Evolutionary conservation across 2,888 invertebrate species (phyloP).

Genomic region (Epistrophella euchroma): DNA sequence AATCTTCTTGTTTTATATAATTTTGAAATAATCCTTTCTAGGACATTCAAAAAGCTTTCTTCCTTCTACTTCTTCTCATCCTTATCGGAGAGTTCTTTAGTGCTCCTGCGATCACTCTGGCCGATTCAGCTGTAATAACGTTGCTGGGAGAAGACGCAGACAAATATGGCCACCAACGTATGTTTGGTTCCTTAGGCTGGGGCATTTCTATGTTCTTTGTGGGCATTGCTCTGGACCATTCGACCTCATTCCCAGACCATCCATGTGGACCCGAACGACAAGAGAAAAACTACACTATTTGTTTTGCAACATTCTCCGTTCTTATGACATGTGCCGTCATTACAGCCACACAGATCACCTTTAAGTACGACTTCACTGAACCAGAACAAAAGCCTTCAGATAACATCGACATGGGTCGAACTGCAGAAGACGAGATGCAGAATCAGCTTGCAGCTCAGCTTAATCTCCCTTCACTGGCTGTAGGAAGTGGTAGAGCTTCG

Average conservation of each 20-base stretch:
- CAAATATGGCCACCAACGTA: slow-evolving; percentile 97
- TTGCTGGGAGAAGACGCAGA: slow-evolving; percentile 95
- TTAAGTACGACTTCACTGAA: slow-evolving; percentile 86
- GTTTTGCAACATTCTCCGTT: slow-evolving; percentile 98
- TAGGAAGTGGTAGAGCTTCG: slow-evolving; percentile 80
- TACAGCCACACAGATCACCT: slow-evolving; percentile 91
- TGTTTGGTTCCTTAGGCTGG: slow-evolving; percentile 99
- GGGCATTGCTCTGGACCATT: slow-evolving; percentile 95
- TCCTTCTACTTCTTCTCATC: slow-evolving; percentile 95
- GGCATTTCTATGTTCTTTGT: slow-evolving; percentile 99
- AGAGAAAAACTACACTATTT: slow-evolving; percentile 99
- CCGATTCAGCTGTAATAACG: slow-evolving; percentile 95
- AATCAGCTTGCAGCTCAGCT: slow-evolving; percentile 93
- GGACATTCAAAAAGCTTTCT: slow-evolving; percentile 98
- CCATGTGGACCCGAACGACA: slow-evolving; percentile 94
- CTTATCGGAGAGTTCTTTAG: slow-evolving; percentile 99
- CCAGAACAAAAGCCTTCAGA: slow-evolving; percentile 83
- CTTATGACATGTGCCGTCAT: slow-evolving; percentile 97
- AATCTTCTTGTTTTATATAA: neutral
- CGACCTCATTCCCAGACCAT: slow-evolving; percentile 96
- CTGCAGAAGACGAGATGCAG: slow-evolving; percentile 91
- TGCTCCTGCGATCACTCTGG: slow-evolving; percentile 97
- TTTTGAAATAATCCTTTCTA: slow-evolving; percentile 74
- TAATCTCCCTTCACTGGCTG: slow-evolving; percentile 90
- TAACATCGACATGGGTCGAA: slow-evolving; percentile 83